These are phyloP conservation scores for Magallana nippona DNA, from an alignment of 2,888 invertebrate genomes.

Conservation along the genomic window DNA sequence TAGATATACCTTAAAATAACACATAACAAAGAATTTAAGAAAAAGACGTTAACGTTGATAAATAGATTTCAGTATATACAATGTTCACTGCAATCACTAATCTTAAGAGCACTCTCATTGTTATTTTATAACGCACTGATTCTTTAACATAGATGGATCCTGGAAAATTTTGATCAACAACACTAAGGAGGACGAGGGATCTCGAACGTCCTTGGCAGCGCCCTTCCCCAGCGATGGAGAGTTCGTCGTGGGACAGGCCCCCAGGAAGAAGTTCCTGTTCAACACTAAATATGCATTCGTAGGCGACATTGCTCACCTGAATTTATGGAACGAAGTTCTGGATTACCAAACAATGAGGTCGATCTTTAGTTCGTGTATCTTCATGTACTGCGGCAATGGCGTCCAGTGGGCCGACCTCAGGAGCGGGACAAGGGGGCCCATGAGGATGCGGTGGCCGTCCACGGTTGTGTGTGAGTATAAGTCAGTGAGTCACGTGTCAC, in stretches of 20 bases:
- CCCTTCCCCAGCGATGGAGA: slow-evolving; percentile 74
- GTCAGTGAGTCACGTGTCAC: too few relatives aligned
- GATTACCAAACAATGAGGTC: slow-evolving; percentile 57
- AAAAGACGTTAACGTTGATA: too few relatives aligned
- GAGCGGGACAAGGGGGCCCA: slow-evolving; percentile 78
- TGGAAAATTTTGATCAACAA: slow-evolving; percentile 42
- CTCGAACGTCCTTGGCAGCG: slow-evolving; percentile 50
- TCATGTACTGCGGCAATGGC: slow-evolving; percentile 78
- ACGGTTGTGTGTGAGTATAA: slow-evolving; percentile 67
- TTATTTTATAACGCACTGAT: not conserved
- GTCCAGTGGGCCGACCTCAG: slow-evolving; percentile 80
- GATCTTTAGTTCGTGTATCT: slow-evolving; percentile 73
- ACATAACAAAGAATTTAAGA: too few relatives aligned
- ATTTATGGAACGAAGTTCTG: slow-evolving; percentile 77
- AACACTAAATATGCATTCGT: slow-evolving; percentile 69
- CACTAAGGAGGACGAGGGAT: not conserved
- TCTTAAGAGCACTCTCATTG: too few relatives aligned
- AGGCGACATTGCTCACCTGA: slow-evolving; percentile 78
- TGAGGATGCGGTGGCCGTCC: slow-evolving; percentile 79
- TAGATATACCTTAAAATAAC: too few relatives aligned
- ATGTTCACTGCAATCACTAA: too few relatives aligned
- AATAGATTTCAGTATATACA: too few relatives aligned
- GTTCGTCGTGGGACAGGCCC: slow-evolving; percentile 77
- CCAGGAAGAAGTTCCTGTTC: slow-evolving; percentile 61
- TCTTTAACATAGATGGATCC: slow-evolving; percentile 36